These are phyloP conservation scores for Acanthis flammea DNA, from an alignment of 2,797 vertebrate species.

Conservation along the genomic window DNA sequence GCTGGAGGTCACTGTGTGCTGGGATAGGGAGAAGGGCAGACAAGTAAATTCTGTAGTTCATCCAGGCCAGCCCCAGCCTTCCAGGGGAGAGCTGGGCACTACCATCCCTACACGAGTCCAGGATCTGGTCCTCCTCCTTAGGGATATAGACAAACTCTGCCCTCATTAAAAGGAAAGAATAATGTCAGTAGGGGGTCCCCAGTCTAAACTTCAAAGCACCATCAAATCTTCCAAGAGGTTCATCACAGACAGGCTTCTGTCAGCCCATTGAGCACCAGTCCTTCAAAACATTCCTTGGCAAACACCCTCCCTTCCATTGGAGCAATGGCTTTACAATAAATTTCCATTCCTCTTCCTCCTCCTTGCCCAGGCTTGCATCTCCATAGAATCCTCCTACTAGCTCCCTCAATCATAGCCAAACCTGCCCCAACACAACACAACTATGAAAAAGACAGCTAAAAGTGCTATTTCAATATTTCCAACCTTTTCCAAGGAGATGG, in stretches of 20 bases:
- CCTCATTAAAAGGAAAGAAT: neutral
- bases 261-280: neutral
- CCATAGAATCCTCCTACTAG: constrained; percentile 6
- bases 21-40: neutral
- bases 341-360: neutral
- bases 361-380: neutral
- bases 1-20: neutral
- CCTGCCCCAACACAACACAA: neutral
- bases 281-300: neutral
- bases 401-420: constrained; percentile 1
- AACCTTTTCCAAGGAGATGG: neutral
- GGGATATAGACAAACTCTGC: neutral
- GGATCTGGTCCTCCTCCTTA: neutral
- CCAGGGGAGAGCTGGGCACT: neutral
- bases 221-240: neutral
- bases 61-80: neutral
- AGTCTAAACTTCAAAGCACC: neutral
- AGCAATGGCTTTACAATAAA: neutral
- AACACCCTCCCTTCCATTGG: neutral
- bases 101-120: neutral
- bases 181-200: neutral
- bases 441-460: neutral
- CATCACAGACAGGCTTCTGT: neutral
- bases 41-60: neutral
- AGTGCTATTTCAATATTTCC: neutral